Percentiles rank a stretch among this genome's conserved stretches.
Conservation (phyloP, 2,113 vertebrate genomes). For the Etheostoma cragini region DNA sequence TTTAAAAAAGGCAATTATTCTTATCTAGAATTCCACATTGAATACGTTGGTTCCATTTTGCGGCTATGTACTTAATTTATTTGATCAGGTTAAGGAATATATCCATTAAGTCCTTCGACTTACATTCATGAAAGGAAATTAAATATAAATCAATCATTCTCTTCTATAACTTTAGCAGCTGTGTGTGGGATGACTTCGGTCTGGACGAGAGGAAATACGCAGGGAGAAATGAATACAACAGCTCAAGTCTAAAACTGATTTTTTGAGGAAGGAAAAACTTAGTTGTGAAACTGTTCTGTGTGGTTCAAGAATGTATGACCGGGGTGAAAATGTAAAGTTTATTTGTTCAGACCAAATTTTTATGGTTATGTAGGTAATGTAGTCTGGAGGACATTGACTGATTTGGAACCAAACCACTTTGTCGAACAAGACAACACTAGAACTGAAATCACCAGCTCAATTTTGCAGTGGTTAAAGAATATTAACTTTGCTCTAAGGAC, state of each 20-base stretch:
- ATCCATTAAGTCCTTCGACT: not conserved
- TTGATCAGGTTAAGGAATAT: not conserved
- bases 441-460: not conserved
- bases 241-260: not conserved
- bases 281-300: not conserved
- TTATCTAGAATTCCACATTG: slow-evolving; percentile 8
- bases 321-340: not conserved
- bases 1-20: slow-evolving; percentile 26
- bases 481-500: not conserved
- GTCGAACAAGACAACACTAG: not conserved
- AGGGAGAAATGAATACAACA: slow-evolving; percentile 33
- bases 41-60: not conserved
- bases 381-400: not conserved
- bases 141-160: slow-evolving; percentile 4
- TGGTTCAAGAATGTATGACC: not conserved
- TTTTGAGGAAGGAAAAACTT: not conserved
- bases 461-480: not conserved
- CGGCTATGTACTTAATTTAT: not conserved
- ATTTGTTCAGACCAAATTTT: not conserved
- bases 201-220: slow-evolving; percentile 13
- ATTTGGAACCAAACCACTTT: not conserved
- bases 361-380: not conserved
- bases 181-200: slow-evolving; percentile 50
- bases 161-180: slow-evolving; percentile 45
- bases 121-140: slow-evolving; percentile 2